phyloP scores from a whole-genome alignment of 2,797 vertebrate species.

The Miichthys miiuy region DNA sequence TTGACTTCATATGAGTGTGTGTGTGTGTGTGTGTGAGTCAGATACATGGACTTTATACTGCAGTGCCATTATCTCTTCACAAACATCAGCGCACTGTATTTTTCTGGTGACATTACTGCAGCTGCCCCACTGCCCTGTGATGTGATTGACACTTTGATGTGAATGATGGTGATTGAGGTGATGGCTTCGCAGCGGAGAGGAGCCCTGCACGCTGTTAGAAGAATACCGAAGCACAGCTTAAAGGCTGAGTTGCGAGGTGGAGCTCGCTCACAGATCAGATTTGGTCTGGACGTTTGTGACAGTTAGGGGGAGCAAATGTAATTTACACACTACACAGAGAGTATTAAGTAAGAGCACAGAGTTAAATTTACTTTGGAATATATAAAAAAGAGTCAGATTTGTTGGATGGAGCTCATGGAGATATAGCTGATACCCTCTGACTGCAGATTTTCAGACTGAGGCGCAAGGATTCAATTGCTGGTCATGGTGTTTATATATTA shows the following conservation, averaged over 20 bases:
- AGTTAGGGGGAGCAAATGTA: conserved; percentile 35
- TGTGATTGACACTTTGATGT: conserved; percentile 71
- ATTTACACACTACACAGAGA: conserved; percentile 45
- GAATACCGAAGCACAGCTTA: conserved; percentile 26
- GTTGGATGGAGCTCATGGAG: conserved; percentile 13
- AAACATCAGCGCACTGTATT: conserved; percentile 16
- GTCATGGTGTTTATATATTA: conserved; percentile 65
- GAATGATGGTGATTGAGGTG: conserved; percentile 55
- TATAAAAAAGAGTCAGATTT: conserved; percentile 41
- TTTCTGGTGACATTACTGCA: conserved; percentile 35
- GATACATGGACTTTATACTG: not conserved
- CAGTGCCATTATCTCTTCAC: conserved; percentile 1
- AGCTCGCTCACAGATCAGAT: conserved; percentile 47
- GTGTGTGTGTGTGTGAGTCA: too few species aligned
- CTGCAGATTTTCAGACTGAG: conserved; percentile 45
- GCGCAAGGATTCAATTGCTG: conserved; percentile 55
- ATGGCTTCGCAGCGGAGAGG: conserved; percentile 41
- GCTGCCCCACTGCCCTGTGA: conserved; percentile 34
- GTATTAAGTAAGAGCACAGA: conserved; percentile 25
- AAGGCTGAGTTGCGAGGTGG: conserved; percentile 35
- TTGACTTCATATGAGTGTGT: not conserved
- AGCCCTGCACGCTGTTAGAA: conserved; percentile 37
- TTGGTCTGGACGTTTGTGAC: conserved; percentile 47
- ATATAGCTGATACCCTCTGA: conserved; percentile 32
- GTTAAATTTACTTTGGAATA: conserved; percentile 35